These are phyloP conservation scores for Ectemnius cavifrons DNA, from an alignment of 2,888 invertebrate genomes.

Conservation along the genomic window DNA sequence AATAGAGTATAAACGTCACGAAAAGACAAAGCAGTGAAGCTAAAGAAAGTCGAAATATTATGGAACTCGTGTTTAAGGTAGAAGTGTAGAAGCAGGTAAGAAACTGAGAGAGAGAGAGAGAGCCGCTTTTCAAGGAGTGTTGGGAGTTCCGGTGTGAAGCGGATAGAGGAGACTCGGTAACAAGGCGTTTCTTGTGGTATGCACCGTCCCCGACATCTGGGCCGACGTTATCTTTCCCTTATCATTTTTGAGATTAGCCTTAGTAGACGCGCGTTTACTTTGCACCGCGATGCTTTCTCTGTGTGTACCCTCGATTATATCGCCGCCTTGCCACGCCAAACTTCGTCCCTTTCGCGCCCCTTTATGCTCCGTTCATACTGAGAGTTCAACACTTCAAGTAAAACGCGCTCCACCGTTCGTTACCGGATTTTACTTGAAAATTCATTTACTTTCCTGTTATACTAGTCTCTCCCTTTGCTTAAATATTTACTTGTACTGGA, in stretches of 20 bases:
- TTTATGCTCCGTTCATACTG: constrained; percentile 37
- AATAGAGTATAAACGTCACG: too few species aligned
- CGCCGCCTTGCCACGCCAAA: constrained; percentile 34
- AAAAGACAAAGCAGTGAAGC: too few species aligned
- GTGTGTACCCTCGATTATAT: constrained; percentile 38
- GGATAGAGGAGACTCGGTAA: constrained; percentile 42
- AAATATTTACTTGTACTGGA: too few species aligned
- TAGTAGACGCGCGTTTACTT: constrained; percentile 47
- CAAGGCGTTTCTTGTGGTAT: constrained; percentile 56
- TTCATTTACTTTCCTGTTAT: too few species aligned
- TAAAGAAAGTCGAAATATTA: too few species aligned
- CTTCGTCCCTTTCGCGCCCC: constrained; percentile 20
- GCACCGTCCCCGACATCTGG: constrained; percentile 39
- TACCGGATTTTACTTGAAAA: too few species aligned
- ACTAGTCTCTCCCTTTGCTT: too few species aligned
- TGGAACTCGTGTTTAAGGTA: too few species aligned
- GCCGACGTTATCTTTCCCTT: constrained; percentile 62
- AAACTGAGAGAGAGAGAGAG: not conserved
- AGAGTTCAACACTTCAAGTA: not conserved
- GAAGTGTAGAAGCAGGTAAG: not conserved
- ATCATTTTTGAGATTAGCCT: constrained; percentile 66
- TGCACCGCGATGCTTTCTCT: constrained; percentile 46
- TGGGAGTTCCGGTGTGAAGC: constrained; percentile 11
- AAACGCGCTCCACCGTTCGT: too few species aligned
- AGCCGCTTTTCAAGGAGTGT: constrained; percentile 10